These are phyloP conservation scores for Lucinisca nassula DNA, from an alignment of 2,888 invertebrate genomes.

Conservation along the genomic window DNA sequence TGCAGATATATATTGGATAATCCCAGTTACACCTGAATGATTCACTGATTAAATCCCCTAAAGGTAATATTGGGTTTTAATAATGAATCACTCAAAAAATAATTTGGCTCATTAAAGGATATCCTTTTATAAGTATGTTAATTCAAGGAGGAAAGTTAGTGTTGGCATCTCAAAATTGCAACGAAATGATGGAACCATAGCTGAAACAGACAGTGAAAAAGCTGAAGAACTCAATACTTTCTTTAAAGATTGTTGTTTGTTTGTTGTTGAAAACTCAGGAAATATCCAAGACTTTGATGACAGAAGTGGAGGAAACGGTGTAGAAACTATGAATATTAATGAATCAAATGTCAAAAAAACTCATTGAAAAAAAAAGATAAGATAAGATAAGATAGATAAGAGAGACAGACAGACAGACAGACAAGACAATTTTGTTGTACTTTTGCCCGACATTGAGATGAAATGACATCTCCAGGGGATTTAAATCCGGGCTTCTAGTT, in stretches of 20 bases:
- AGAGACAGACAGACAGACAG: too few species aligned
- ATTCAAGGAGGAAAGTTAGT: conserved; percentile 7
- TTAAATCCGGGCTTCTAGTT: too few species aligned
- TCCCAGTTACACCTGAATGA: too few species aligned
- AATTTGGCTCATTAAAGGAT: too few species aligned
- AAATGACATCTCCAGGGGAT: too few species aligned
- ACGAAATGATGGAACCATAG: not conserved
- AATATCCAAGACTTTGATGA: conserved; percentile 3
- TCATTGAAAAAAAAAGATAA: conserved; percentile 12
- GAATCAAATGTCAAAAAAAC: not conserved
- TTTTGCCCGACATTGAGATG: too few species aligned
- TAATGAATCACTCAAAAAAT: too few species aligned
- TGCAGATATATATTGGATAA: too few species aligned
- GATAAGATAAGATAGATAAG: too few species aligned
- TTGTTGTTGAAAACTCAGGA: not conserved
- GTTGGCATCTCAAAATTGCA: conserved; percentile 8
- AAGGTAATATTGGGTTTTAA: too few species aligned
- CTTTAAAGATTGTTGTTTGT: not conserved
- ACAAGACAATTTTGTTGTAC: too few species aligned
- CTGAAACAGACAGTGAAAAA: conserved; percentile 14
- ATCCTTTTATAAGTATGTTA: conserved; percentile 31
- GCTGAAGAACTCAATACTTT: conserved; percentile 19
- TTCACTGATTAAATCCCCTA: too few species aligned
- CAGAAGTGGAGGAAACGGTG: not conserved
- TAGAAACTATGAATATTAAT: not conserved